These are phyloP conservation scores for Lophotriccus pileatus DNA, from an alignment of 2,797 vertebrate species.

Conservation along the genomic window DNA sequence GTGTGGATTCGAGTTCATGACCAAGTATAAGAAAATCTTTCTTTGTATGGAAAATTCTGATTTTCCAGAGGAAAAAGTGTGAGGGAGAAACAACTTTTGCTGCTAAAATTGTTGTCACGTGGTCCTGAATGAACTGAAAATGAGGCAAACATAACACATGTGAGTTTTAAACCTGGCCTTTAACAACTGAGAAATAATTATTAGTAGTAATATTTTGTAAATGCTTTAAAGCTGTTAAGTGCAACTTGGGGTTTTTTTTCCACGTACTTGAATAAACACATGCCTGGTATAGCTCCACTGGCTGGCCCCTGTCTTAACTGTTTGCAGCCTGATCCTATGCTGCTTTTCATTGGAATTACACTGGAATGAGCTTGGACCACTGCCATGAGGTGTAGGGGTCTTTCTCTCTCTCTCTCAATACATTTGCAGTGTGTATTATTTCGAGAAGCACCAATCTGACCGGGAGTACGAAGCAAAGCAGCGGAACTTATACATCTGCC, in stretches of 20 bases:
- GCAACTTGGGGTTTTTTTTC: neutral
- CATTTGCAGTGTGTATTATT: neutral
- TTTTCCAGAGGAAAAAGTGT: neutral
- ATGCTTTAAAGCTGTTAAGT: neutral
- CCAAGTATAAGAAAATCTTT: neutral
- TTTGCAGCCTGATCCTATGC: neutral
- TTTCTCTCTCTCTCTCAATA: neutral
- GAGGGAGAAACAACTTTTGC: neutral
- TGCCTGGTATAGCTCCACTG: neutral
- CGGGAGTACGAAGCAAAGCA: neutral
- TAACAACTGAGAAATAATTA: neutral
- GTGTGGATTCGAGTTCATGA: neutral
- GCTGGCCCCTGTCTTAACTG: neutral
- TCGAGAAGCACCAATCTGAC: neutral
- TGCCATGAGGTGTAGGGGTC: neutral
- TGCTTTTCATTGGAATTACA: neutral
- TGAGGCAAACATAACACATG: neutral
- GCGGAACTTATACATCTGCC: neutral
- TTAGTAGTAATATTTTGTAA: neutral
- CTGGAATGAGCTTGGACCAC: neutral
- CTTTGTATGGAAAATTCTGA: neutral
- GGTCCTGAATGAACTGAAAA: neutral
- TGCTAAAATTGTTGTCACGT: accelerated
- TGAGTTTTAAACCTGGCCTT: neutral
- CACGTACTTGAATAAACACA: neutral